These are phyloP conservation scores for Glareola pratincola DNA, from an alignment of 2,113 vertebrate species.

Conservation along the genomic window DNA sequence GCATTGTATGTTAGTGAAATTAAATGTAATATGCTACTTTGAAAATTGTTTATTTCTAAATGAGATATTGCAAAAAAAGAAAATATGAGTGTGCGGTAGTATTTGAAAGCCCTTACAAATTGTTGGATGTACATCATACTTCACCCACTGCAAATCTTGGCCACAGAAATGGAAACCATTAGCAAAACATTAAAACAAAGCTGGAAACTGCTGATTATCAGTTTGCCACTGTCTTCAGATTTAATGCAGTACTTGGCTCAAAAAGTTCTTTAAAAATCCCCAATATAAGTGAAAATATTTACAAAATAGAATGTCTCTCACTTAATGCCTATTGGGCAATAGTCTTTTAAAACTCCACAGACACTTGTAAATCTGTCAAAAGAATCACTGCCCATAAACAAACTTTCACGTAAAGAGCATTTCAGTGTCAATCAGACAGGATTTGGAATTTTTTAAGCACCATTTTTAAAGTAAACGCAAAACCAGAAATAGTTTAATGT, in stretches of 20 bases:
- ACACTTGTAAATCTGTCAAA: conserved; percentile 79
- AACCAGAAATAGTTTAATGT: conserved; percentile 66
- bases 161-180: conserved; percentile 51
- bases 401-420: conserved; percentile 69
- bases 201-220: conserved; percentile 68
- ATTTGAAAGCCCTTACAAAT: conserved; percentile 53
- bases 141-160: conserved; percentile 62
- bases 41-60: conserved; percentile 59
- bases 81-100: background rate
- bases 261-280: conserved; percentile 66
- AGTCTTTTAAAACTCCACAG: conserved; percentile 77
- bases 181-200: conserved; percentile 53
- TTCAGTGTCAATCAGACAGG: conserved; percentile 64
- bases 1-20: background rate
- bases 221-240: conserved; percentile 76
- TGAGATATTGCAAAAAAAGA: conserved; percentile 11
- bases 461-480: conserved; percentile 65
- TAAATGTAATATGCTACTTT: conserved; percentile 8
- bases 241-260: conserved; percentile 79
- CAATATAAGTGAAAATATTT: conserved; percentile 80
- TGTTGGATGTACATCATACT: conserved; percentile 35
- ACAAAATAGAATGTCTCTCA: conserved; percentile 73
- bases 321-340: conserved; percentile 78
- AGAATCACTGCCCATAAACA: conserved; percentile 75
- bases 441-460: conserved; percentile 62